Evolutionary conservation across 64 coral and sea anemone genomes (phyloP).

Genomic region (Anthopleura sola): DNA sequence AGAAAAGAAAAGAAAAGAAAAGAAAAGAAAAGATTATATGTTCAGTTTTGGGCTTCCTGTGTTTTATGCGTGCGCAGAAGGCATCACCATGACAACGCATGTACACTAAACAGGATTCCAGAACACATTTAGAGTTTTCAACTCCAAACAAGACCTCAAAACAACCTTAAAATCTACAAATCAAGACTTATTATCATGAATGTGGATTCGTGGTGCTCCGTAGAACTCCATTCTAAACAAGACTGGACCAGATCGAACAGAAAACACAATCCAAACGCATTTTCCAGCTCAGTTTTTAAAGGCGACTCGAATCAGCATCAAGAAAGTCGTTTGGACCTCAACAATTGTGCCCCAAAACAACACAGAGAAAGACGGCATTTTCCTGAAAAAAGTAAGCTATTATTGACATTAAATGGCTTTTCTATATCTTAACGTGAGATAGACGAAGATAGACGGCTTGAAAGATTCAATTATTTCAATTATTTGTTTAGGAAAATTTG

Average conservation of each 20-base stretch:
- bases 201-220: constrained; percentile 89
- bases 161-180: not conserved
- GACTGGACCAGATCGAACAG: constrained; percentile 85
- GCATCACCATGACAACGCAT: not conserved
- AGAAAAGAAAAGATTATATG: too few relatives aligned
- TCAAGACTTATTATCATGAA: constrained; percentile 58
- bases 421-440: too few relatives aligned
- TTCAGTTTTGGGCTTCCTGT: not conserved
- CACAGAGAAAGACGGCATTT: constrained; percentile 82
- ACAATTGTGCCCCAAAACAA: constrained; percentile 48
- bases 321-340: constrained; percentile 68
- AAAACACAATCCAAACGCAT: constrained; percentile 77
- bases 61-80: not conserved
- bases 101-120: not conserved
- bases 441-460: too few relatives aligned
- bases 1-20: too few relatives aligned
- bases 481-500: too few relatives aligned
- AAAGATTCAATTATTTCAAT: too few relatives aligned
- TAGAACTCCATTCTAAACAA: constrained; percentile 88
- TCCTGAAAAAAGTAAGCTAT: constrained; percentile 70
- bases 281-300: constrained; percentile 84
- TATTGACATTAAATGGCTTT: not conserved
- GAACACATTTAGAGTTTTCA: not conserved
- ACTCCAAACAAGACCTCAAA: not conserved
- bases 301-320: constrained; percentile 74